A percentile compares a stretch with the other conserved stretches of the same genome.
Conservation (phyloP, 2,113 vertebrate genomes). For the Mirounga angustirostris region DNA sequence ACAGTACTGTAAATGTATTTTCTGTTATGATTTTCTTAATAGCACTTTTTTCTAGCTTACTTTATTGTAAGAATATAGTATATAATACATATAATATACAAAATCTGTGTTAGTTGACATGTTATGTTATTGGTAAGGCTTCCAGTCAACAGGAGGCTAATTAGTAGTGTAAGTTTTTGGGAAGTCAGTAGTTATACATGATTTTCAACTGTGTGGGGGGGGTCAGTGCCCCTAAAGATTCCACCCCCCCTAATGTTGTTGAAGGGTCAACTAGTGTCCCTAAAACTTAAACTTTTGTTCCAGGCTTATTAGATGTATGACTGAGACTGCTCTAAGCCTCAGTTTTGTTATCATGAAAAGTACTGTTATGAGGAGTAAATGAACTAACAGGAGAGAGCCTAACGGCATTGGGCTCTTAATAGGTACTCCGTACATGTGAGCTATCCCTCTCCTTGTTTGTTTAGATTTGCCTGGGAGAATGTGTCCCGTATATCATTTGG, state of each 20-base stretch:
- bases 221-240: background rate
- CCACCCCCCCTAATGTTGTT: background rate
- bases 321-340: background rate
- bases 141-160: background rate
- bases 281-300: slow-evolving; percentile 3
- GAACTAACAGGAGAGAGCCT: background rate
- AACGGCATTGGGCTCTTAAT: background rate
- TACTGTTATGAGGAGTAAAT: background rate
- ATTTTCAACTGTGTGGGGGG: background rate
- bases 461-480: slow-evolving; percentile 3
- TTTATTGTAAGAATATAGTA: background rate
- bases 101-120: background rate
- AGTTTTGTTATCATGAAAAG: slow-evolving; percentile 17
- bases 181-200: background rate
- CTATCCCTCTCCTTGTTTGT: background rate
- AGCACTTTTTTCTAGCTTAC: background rate
- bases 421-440: background rate
- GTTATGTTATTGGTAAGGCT: background rate
- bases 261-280: background rate
- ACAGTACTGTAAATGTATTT: background rate
- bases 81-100: background rate
- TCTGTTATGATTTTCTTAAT: background rate
- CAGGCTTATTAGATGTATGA: background rate
- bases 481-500: background rate
- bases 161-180: background rate